Evolutionary conservation across 2,888 invertebrate genomes (phyloP).

Genomic region (Epirrita christyi): DNA sequence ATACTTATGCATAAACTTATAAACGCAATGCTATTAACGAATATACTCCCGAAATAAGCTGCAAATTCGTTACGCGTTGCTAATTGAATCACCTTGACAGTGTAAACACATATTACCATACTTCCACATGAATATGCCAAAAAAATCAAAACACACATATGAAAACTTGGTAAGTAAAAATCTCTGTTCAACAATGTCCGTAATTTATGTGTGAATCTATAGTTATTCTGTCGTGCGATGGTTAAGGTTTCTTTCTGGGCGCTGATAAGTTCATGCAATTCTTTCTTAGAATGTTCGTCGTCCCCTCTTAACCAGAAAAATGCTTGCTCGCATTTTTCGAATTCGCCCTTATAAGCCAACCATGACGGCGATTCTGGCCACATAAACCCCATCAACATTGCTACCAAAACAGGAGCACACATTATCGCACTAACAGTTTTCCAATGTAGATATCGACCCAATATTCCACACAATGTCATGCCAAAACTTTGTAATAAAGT

Average conservation of each 20-base stretch:
- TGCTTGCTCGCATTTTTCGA: constrained; percentile 32
- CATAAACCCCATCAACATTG: constrained; percentile 22
- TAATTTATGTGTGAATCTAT: too few relatives aligned
- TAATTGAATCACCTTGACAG: constrained; percentile 18
- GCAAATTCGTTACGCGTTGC: constrained; percentile 9
- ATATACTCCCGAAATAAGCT: constrained; percentile 9
- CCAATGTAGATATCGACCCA: constrained; percentile 29
- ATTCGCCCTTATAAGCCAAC: constrained; percentile 38
- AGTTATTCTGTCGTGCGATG: too few relatives aligned
- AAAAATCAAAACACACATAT: constrained; percentile 18
- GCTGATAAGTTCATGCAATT: constrained; percentile 26
- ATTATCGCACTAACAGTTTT: constrained; percentile 32
- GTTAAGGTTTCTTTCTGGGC: constrained; percentile 30
- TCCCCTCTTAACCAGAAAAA: constrained; percentile 38
- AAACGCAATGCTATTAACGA: constrained; percentile 12
- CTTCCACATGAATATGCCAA: too few relatives aligned
- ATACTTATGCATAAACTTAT: constrained; percentile 2
- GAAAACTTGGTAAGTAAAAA: constrained; percentile 21
- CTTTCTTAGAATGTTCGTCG: constrained; percentile 26
- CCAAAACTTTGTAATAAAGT: constrained; percentile 26
- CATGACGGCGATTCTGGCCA: constrained; percentile 43
- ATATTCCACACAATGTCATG: constrained; percentile 20
- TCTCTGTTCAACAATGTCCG: constrained; percentile 5
- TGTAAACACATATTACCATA: constrained; percentile 18
- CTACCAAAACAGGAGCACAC: constrained; percentile 20